Conservation (phyloP, 1,140 invertebrate genomes). For the Hylyphantes graminicola region DNA sequence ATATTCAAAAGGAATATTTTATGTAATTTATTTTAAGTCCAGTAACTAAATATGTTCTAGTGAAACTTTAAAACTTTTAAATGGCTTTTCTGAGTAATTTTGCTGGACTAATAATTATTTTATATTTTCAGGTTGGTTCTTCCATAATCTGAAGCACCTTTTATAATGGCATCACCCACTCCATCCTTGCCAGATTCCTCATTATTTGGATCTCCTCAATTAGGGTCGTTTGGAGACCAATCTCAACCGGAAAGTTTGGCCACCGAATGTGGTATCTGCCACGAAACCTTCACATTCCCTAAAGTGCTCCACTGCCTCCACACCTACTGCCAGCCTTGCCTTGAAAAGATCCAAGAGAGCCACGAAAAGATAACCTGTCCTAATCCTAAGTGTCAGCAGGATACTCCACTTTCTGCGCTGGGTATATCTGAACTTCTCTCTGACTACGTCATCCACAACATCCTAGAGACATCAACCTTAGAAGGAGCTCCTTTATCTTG, state of each 20-base stretch:
- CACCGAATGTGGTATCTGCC: constrained; percentile 83
- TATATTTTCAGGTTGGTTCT: constrained; percentile 47
- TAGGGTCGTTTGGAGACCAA: constrained; percentile 53
- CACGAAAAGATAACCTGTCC: constrained; percentile 84
- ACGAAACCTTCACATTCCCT: constrained; percentile 78
- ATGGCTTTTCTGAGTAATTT: too few species aligned
- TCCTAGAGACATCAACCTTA: constrained; percentile 67
- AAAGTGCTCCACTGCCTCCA: constrained; percentile 85
- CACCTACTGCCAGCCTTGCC: constrained; percentile 82
- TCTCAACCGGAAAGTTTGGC: constrained; percentile 53
- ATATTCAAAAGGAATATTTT: too few species aligned
- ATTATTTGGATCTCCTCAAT: constrained; percentile 53
- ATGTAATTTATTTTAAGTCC: too few species aligned
- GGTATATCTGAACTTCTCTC: constrained; percentile 75
- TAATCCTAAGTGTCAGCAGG: constrained; percentile 79
- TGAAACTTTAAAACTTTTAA: too few species aligned
- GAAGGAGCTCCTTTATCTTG: constrained; percentile 70
- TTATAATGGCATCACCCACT: constrained; percentile 61
- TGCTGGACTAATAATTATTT: neutral
- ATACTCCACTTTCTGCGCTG: constrained; percentile 72
- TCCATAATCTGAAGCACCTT: constrained; percentile 38
- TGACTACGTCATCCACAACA: constrained; percentile 76
- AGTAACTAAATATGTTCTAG: too few species aligned
- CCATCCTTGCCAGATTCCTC: constrained; percentile 59
- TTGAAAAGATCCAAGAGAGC: constrained; percentile 74